Evolutionary conservation across 2,797 vertebrate genomes (phyloP), one percentile per base, ranked within the genome.

Genomic region (Pseudomugil tenellus): DNA sequence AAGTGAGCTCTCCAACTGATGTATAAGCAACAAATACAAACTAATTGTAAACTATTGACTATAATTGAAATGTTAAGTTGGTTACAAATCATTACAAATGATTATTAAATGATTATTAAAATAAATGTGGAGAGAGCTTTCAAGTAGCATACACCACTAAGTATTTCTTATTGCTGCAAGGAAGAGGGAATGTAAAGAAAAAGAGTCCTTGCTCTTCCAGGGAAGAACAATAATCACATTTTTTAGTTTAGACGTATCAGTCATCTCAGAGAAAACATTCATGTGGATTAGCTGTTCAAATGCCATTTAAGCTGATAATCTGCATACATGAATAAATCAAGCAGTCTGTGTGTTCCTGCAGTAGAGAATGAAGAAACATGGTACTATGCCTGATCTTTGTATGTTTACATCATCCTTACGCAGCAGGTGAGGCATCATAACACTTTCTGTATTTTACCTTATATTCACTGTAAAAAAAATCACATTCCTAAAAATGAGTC

Each of bases 261-360:
- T 82, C 54, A 73, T 76, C 14, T 58, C 4, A 10, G 63, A 59
- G 71, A 75, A 79, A 52, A 73, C 39, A 31, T 58, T 81, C 41
- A 29, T 70, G 67, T 77, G 86, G 74, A 67, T 90, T 80, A 86
- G 68, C 58, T 70, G 67, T 87, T 84, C 68, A 80, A 83, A 54
- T 63, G 49, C 69, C 72, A 52, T 81, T 74, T 73, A 89, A 80
- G 72, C 58, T 67, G 80, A 79, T 83, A 74, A 89, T 87, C 79
- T 67, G 67, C 72, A 76, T 66, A 49, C 65, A 76, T 90, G 80
- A 74, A 86, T 84, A 77, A 54, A 83, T 85, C 63, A 72, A 68
- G 62, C 58, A 23, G 32, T 21, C 68, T 17, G 14, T 39, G 37
- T 63, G 61, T 34, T 51, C 67, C 62, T 66, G 10, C 46, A 35